Percentiles rank a stretch among this genome's conserved stretches.
These are phyloP conservation scores for Myrmecophaga tridactyla DNA, from an alignment of 2,113 vertebrate species.

Conservation along the genomic window DNA sequence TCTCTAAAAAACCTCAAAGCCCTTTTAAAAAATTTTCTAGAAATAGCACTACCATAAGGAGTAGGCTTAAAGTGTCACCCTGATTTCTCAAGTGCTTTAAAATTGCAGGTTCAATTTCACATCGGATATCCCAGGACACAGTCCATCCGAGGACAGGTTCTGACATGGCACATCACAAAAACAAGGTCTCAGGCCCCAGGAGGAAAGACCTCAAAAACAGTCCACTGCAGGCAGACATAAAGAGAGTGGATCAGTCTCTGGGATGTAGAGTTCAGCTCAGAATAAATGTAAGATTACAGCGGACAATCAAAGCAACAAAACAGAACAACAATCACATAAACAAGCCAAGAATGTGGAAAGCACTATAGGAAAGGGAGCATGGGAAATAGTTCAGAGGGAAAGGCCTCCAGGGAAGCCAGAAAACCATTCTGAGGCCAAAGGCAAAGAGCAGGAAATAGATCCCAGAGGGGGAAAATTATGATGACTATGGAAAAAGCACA, in stretches of 20 bases:
- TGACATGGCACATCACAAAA: not conserved
- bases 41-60: not conserved
- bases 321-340: not conserved
- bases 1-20: not conserved
- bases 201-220: not conserved
- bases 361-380: not conserved
- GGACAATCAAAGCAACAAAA: not conserved
- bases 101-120: not conserved
- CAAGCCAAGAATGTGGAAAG: not conserved
- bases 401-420: not conserved
- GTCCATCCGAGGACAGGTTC: not conserved
- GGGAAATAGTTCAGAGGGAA: not conserved
- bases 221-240: not conserved
- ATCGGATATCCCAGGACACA: not conserved
- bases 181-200: not conserved
- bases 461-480: too few relatives aligned
- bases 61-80: not conserved
- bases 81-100: not conserved
- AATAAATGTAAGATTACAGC: not conserved
- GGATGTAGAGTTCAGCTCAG: not conserved
- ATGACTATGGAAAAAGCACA: too few relatives aligned
- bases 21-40: not conserved
- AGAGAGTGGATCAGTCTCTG: not conserved
- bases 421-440: too few relatives aligned
- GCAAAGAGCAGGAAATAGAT: too few relatives aligned